A percentile compares a stretch with the other conserved stretches of the same genome.
Conservation (phyloP, 1,140 invertebrate species). For the Leptoteleia sp. region DNA sequence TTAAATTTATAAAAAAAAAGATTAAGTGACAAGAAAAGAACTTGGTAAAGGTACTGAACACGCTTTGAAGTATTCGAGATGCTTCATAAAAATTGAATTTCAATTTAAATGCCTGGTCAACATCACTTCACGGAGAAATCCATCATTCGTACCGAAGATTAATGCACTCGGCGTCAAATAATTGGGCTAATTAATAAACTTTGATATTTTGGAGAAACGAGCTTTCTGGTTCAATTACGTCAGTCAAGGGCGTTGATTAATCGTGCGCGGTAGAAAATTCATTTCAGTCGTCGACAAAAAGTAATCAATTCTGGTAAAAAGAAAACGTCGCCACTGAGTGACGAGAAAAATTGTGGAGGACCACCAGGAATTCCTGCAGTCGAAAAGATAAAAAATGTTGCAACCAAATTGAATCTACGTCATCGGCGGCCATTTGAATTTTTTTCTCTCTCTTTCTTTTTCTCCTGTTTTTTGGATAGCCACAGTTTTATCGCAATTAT, state of each 20-base stretch:
- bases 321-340: constrained; percentile 26
- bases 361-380: constrained; percentile 24
- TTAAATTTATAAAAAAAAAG: too few species aligned
- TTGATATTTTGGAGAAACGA: constrained; percentile 18
- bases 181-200: constrained; percentile 43
- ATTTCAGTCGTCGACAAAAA: constrained; percentile 44
- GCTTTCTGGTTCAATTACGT: constrained; percentile 42
- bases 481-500: background rate
- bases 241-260: constrained; percentile 46
- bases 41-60: too few species aligned
- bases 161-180: constrained; percentile 17
- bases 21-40: too few species aligned
- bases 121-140: too few species aligned
- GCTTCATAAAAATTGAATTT: too few species aligned
- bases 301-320: constrained; percentile 42
- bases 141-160: constrained; percentile 5
- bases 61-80: too few species aligned
- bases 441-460: background rate
- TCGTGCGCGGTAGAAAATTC: constrained; percentile 31
- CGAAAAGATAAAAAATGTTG: constrained; percentile 22
- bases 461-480: background rate
- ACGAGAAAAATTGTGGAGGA: constrained; percentile 39
- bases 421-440: constrained; percentile 1
- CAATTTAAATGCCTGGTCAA: too few species aligned
- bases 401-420: constrained; percentile 25